A percentile compares a stretch with the other conserved stretches of the same genome.
phyloP scores from a whole-genome alignment of 64 coral and sea anemone species.

The Pachyseris speciosa region DNA sequence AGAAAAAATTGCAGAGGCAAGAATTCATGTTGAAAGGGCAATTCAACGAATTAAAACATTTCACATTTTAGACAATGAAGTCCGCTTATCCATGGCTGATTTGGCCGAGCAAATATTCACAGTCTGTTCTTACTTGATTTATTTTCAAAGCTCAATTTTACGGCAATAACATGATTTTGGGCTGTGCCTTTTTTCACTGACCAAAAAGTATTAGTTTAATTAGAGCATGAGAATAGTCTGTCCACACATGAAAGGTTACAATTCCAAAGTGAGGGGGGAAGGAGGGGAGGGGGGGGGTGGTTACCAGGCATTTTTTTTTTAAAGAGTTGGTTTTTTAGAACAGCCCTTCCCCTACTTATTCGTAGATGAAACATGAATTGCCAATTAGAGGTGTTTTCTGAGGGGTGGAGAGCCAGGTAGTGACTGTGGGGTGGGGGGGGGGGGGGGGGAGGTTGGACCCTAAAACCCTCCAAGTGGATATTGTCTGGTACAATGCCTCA shows the following conservation, averaged over 20 bases:
- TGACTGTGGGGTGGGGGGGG: too few species aligned
- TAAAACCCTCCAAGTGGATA: not conserved
- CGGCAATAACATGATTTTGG: conserved; percentile 25
- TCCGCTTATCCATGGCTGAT: conserved; percentile 71
- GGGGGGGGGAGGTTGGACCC: not conserved
- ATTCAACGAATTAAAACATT: conserved; percentile 77
- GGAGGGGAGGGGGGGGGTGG: not conserved
- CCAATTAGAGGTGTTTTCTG: not conserved
- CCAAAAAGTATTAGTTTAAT: conserved; percentile 4
- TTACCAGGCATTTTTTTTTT: not conserved
- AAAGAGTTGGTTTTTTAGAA: not conserved
- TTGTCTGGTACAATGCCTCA: not conserved
- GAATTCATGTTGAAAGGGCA: conserved; percentile 80
- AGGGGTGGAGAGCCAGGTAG: not conserved
- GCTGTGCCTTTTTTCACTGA: conserved; percentile 10
- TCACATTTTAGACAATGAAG: conserved; percentile 79
- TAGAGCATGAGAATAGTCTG: not conserved
- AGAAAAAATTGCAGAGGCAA: conserved; percentile 75
- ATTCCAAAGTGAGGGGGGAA: not conserved
- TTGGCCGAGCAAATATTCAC: conserved; percentile 76
- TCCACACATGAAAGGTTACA: not conserved
- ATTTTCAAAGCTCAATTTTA: conserved; percentile 73
- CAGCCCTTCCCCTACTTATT: not conserved
- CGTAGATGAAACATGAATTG: not conserved
- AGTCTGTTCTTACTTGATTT: conserved; percentile 65